Evolutionary conservation across 1,140 invertebrate species (phyloP), one percentile per base, ranked within the genome.

Genomic region (Samia ricini): DNA sequence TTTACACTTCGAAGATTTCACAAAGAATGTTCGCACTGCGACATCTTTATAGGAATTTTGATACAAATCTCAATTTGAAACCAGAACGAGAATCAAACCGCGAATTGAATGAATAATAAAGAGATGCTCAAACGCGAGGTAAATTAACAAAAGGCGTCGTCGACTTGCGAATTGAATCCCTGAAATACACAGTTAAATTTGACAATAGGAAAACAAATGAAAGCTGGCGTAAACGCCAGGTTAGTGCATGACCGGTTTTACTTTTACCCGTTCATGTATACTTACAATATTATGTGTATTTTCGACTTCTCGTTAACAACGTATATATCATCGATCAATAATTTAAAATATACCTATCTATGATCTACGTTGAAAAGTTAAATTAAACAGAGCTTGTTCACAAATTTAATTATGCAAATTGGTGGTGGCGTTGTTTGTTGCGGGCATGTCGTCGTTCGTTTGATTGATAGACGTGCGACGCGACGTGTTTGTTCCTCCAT

Each of bases 371-470:
- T 42, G 33, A 42, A 42, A 42, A 42, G 33, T 12, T 42, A 42
- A 42, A 42, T 42, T 42, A 42, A 42, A 42, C 33, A 42, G 4
- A 61, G 22, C 50, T 19, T 51, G 50, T 48, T n/a, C 26, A 68
- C 61, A 54, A 51, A 68, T 64, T 63, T 60, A 61, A 48, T 61
- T 64, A 68, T 68, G 66, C 42, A 64, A 64, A 68, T 68, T 23
- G 56, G 49, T 12, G 33, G 23, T 3, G 24, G 10, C 12, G 33
- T 59, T 12, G 23, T 19, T 8, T 59, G 15, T 36, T 48, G 20
- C 51, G 19, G 36, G n/a, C 21, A 20, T 50, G 42, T 59, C 22
- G 57, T 24, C 56, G 56, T 21, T 24, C 56, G 56, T 21, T 26
- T 24, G 7, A 58, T 23, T 48, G 19, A 36, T 48, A 19, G 54